Evolutionary conservation across 2,113 vertebrate species (phyloP).

Genomic region (Sminthopsis crassicaudata): DNA sequence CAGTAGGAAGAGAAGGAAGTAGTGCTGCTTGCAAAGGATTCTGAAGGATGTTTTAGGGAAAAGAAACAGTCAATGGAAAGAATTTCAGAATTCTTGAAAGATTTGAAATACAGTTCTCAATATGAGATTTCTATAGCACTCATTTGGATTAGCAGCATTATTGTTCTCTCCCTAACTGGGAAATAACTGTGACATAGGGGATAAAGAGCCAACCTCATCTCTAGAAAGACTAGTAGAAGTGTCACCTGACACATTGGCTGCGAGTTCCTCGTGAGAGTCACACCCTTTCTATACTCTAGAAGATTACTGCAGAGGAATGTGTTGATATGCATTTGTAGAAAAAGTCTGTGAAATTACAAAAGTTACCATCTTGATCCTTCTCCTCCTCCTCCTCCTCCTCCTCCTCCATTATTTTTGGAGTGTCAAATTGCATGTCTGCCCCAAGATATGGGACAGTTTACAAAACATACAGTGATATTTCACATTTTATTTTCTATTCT

Average conservation of each 20-base stretch:
- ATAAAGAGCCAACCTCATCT: background rate
- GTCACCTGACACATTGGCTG: background rate
- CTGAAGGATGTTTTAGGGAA: background rate
- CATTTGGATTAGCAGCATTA: background rate
- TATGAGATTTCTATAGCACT: background rate
- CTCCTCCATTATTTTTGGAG: background rate
- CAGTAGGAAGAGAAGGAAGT: background rate
- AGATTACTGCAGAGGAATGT: background rate
- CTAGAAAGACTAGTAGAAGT: background rate
- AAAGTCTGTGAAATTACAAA: background rate
- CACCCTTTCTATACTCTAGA: background rate
- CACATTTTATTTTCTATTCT: background rate
- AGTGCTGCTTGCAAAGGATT: background rate
- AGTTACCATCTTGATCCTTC: background rate
- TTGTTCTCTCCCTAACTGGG: background rate
- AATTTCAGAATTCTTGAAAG: background rate
- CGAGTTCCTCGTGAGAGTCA: background rate
- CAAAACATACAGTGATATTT: background rate
- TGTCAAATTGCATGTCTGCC: background rate
- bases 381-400: background rate
- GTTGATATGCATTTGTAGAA: background rate
- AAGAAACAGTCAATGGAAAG: background rate
- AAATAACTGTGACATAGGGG: background rate
- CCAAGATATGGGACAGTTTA: background rate
- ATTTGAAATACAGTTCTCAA: background rate